Evolutionary conservation across 2,797 vertebrate genomes (phyloP), one percentile per base, ranked within the genome.

Genomic region (Antrozous pallidus): DNA sequence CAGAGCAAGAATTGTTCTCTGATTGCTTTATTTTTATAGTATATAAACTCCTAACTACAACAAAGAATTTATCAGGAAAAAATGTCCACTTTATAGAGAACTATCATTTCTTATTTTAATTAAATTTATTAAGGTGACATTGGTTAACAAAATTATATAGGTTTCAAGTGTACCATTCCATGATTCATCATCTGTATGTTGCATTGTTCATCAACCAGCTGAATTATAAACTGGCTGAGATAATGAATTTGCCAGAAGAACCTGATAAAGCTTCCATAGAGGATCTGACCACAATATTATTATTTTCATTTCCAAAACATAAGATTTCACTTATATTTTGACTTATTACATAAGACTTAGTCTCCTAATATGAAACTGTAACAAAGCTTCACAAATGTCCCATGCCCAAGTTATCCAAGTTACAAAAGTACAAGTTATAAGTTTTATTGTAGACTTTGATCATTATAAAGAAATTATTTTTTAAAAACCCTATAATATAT

Each of bases 181-280:
- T 51, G 1, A 77, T 36, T 36, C 11, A 3, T 51, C 10, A 77
- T 51, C 47, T 36, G 47, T 24, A 51, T 24, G 20, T 51, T 77
- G 47, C 74, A 51, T 51, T 51, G 20, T 54, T 88, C 36, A 71
- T 77, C 40, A 74, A 20, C 6, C 16, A 61, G 7, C 14, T 80
- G 33, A 95, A 75, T 93, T n/a, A 71, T 65, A 91, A 85, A 17
- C 20, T 58, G 22, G 17, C 18, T 94, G 40, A 83, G 14, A 4
- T 86, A 36, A 40, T 54, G 31, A 90, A 89, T 42, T 42, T 73
- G 12, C 16, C 92, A 94, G 33, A 88, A 82, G 67, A 96, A 51
- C 31, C 38, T 84, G 4, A 61, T 71, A 87, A 88, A 91, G 5
- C n/a, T 42, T 84, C 14, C 36, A 61, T 8, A 71, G 38, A 90